Base-by-base conservation (phyloP, 2,888 invertebrate species). In the Acrobasis repandana region DNA sequence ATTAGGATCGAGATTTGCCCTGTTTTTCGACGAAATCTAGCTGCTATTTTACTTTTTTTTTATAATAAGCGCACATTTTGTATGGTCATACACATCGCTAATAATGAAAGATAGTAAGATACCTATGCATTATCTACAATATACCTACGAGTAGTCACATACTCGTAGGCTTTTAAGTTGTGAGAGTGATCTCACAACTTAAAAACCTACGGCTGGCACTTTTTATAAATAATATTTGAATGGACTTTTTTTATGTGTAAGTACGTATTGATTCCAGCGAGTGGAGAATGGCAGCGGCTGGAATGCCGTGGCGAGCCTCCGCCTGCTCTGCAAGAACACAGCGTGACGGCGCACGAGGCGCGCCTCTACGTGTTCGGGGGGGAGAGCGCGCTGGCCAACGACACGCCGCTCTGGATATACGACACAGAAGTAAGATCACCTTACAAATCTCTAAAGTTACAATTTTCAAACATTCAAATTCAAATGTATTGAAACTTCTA, bases 331-430 rank as follows among this genome's bases (percentile, higher is more conserved):
- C 97, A 97, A 87, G 97, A 97, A 81, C 97, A 97, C 91, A 95
- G 80, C 61, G 95, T 96, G 59, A 95, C 97, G n/a, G 94, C 95
- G 38, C 95, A 96, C 88, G 95, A 94, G 77, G 94, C 94, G 73
- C 92, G 93, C 68, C 93, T 97, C 65, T 96, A 96, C 84, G 95
- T 97, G 69, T 97, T 97, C 88, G 98, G 97, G 0, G 98, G 97
- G 0, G 97, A 97, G 82, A 95, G 96, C 61, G 95, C 96, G 82
- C 95, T 95, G 34, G 94, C 94, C 70, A 94, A 94, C 47, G 97
- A 97, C 82, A 96, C 96, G 0, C 97, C 97, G 34, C 93, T 97
- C 46, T 98, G 97, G 97, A 94, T 96, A 65, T 96, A 96, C 77
- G 95, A 96, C 72, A 94, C 96, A 49, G 93, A 94, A 94, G 96